phyloP scores from a whole-genome alignment of 2,797 vertebrate species.

The Falco concolor region DNA sequence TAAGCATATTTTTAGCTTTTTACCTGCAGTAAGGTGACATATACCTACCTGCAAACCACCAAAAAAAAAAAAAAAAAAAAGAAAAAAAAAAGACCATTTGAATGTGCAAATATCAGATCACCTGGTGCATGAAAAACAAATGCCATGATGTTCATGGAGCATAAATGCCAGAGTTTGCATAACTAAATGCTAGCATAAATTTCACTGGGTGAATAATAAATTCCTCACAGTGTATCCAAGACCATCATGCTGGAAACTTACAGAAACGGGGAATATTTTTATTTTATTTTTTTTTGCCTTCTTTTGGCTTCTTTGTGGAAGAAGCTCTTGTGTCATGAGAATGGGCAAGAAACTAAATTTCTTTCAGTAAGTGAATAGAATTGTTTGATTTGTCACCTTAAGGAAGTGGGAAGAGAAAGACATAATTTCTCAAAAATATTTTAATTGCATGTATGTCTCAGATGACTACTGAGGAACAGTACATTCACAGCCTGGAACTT shows the following conservation, averaged over 20 bases:
- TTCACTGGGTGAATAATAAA: background rate
- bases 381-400: background rate
- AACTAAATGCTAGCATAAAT: background rate
- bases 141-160: background rate
- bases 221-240: background rate
- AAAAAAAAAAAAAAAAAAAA: background rate
- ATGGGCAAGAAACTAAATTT: background rate
- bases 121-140: background rate
- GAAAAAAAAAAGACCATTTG: background rate
- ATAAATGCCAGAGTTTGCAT: background rate
- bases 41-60: background rate
- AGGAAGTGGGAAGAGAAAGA: background rate
- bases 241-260: background rate
- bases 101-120: background rate
- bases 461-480: background rate
- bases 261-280: background rate
- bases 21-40: background rate
- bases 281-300: conserved; percentile 35
- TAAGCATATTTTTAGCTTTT: background rate
- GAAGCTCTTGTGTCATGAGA: background rate
- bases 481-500: conserved; percentile 17
- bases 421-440: background rate
- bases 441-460: background rate
- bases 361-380: background rate
- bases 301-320: background rate